phyloP scores from a whole-genome alignment of 2,797 vertebrate species.

The Poeciliopsis infans region DNA sequence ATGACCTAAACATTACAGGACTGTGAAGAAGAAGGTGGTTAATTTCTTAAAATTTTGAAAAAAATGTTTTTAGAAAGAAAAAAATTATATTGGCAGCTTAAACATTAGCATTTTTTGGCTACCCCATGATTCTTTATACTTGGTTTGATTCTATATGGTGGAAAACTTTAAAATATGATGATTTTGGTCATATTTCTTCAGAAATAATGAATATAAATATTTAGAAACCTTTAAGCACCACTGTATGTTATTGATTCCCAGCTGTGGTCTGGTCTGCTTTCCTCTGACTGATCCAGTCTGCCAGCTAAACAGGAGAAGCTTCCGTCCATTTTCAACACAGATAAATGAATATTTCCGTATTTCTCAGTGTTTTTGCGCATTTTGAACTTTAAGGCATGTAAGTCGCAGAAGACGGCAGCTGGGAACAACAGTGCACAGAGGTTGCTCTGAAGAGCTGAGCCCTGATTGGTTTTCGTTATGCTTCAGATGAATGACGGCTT shows the following conservation, averaged over 20 bases:
- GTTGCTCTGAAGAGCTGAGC: constrained; percentile 54
- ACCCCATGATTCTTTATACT: neutral
- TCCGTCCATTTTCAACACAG: constrained; percentile 5
- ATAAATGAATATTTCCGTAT: constrained; percentile 30
- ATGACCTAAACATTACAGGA: neutral
- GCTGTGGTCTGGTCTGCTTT: constrained; percentile 56
- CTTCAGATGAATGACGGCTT: constrained; percentile 4
- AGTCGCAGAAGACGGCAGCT: constrained; percentile 52
- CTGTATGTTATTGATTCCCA: constrained; percentile 41
- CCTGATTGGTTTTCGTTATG: constrained; percentile 20
- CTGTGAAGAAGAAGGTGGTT: neutral
- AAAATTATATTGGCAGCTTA: neutral
- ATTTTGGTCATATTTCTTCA: constrained; percentile 3
- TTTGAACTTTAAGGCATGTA: constrained; percentile 20
- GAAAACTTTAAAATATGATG: neutral
- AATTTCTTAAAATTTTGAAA: neutral
- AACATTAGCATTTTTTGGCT: neutral
- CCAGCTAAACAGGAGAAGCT: constrained; percentile 12
- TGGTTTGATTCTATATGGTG: neutral
- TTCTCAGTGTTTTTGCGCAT: constrained; percentile 1
- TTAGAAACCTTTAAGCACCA: constrained; percentile 1
- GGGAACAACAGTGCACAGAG: constrained; percentile 40
- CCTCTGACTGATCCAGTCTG: constrained; percentile 10
- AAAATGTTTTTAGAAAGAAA: neutral
- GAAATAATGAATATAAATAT: neutral